Base-by-base conservation (phyloP, 35 echinoderm and acorn worm species). In the Amphiura filiformis region DNA sequence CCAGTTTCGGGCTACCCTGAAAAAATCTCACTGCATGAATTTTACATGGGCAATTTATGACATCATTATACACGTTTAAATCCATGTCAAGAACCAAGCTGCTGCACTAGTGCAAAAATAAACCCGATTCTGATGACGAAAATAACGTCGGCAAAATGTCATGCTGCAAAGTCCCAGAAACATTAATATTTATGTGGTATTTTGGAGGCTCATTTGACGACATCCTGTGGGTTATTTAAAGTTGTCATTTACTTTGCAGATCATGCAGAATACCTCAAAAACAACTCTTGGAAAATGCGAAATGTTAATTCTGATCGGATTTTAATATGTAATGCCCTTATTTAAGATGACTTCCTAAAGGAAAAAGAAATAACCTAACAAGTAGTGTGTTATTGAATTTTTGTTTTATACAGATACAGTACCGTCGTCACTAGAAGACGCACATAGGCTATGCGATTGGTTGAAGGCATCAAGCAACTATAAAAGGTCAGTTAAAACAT, bases 381-480 rank as follows among this genome's bases (percentile, higher is more conserved):
- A n/a, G n/a, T n/a, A n/a, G n/a, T n/a, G n/a, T n/a, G n/a, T n/a
- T n/a, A n/a, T n/a, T n/a, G n/a, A n/a, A n/a, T n/a, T n/a, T n/a
- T n/a, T n/a, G n/a, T n/a, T n/a, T n/a, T n/a, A 0, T 17, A 30
- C 35, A 85, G 83, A 65, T 36, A 35, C 83, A 14, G 47, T 34
- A 34, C 83, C 83, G 13, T 56, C 56, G 37, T 85, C 83, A 38
- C 14, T 85, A 75, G 83, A 85, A 61, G 83, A 85, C 20, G 83
- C 83, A 32, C 83, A 85, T 34, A 56, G 83, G 35, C 56, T 65
- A 35, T 85, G 83, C 35, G 83, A 85, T 65, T 64, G 47, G 20
- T 34, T 85, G 14, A 61, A 56, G 1, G 56, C 56, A 31, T 85
- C 83, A 20, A 83, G 61, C 17, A 47, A 4, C 61, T 70, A 70